Base-by-base conservation (phyloP, 2,113 vertebrate species). In the Electrona antarctica region DNA sequence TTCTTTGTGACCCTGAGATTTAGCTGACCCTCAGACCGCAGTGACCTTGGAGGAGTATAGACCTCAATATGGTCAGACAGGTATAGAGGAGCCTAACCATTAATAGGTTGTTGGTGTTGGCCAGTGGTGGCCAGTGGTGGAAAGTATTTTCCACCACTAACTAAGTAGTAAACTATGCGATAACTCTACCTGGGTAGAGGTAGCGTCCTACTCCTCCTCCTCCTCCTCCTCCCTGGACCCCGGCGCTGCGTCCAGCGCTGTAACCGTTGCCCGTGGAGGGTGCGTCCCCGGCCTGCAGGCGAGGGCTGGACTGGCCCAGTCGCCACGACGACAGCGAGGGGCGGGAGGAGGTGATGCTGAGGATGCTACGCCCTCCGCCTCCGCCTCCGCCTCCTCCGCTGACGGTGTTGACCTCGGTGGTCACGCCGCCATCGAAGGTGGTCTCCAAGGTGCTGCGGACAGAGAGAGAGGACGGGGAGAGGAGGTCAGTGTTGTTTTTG, bases 221-320 rank as follows among this genome's bases (percentile, higher is more conserved):
- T 13, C 33, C 45, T 33, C 58, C 58, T 6, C 96, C 0, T 77
- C 13, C 71, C 81, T 94, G 91, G 88, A 82, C 74, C 77, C 94
- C 76, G 71, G 86, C 73, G 21, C 21, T 21, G 21, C 11, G 10
- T 75, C 71, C 95, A 94, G 0, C 94, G 6, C 93, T 92, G 29
- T 96, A 99, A 7, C 96, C 95, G 0, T 97, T 99, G 1, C 96
- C 96, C 83, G 94, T 7, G 0, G 97, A 99, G 0, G 98, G 98
- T 6, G 98, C 97, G 0, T 99, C 98, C 0, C 98, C 97, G 0
- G 97, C 98, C 88, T 99, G 98, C 69, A 99, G 95, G 45, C 98
- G 96, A 0, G 98, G 98, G 87, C 97, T 98, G 71, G 95, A 93
- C 87, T 98, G 97, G 28, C 97, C 97, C 33, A 98, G 91, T 52